phyloP scores from a whole-genome alignment of 1,140 invertebrate species.

The Philaenus spumarius region DNA sequence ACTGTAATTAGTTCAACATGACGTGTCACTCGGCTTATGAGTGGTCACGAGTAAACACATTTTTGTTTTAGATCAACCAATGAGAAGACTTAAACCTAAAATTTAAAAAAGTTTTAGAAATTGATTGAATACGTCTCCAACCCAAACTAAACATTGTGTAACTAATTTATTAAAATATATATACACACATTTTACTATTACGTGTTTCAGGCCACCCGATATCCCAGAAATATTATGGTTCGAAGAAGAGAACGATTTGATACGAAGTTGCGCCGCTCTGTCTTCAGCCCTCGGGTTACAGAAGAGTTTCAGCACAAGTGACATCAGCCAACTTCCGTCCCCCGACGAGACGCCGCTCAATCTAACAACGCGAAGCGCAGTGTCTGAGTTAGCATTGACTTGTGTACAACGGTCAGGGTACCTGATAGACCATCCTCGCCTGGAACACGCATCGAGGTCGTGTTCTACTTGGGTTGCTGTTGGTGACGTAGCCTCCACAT shows the following conservation, averaged over 20 bases:
- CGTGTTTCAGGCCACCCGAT: constrained; percentile 45
- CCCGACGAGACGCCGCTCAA: constrained; percentile 38
- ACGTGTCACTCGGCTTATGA: no score
- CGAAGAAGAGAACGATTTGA: constrained; percentile 69
- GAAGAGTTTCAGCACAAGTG: constrained; percentile 73
- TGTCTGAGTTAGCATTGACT: constrained; percentile 59
- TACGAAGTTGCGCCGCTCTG: constrained; percentile 66
- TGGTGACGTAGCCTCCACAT: constrained; percentile 60
- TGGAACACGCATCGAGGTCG: constrained; percentile 67
- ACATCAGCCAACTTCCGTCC: constrained; percentile 54
- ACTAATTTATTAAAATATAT: not conserved
- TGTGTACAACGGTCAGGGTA: constrained; percentile 43
- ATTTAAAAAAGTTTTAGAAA: no score
- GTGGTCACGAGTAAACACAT: no score
- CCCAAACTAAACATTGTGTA: no score
- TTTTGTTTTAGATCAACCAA: no score
- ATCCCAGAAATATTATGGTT: constrained; percentile 61
- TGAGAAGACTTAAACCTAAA: no score
- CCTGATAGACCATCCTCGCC: constrained; percentile 31
- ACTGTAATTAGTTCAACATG: no score
- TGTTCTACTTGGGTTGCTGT: constrained; percentile 84
- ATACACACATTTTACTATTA: constrained; percentile 2
- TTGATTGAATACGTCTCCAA: no score
- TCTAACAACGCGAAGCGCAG: constrained; percentile 37
- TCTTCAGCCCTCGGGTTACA: constrained; percentile 71